These are phyloP conservation scores for Hyperoodon ampullatus DNA, from an alignment of 2,113 vertebrate genomes.

Conservation along the genomic window DNA sequence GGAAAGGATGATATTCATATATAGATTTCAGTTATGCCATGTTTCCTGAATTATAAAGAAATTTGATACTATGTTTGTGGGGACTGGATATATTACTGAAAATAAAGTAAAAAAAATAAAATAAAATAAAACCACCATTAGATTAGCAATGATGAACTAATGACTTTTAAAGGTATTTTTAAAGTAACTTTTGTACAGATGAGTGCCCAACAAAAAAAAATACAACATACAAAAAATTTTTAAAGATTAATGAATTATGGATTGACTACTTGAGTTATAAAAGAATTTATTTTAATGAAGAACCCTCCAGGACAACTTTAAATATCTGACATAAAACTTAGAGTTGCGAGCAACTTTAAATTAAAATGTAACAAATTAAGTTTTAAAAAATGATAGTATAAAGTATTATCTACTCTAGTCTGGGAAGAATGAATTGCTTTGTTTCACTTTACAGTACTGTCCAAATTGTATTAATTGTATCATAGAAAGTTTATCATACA, in stretches of 20 bases:
- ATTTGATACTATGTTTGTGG: not conserved
- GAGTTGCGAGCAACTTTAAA: not conserved
- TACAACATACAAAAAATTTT: not conserved
- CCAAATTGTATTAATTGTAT: not conserved
- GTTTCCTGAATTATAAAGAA: conserved; percentile 28
- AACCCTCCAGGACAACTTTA: not conserved
- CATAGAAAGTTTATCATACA: not conserved
- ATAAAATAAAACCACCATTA: not conserved
- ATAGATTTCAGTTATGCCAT: not conserved
- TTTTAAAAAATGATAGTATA: not conserved
- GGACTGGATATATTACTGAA: not conserved
- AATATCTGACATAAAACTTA: not conserved
- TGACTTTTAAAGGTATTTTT: not conserved
- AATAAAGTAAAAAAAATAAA: conserved; percentile 30
- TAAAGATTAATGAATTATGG: not conserved
- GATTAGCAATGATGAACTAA: not conserved
- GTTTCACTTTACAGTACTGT: not conserved
- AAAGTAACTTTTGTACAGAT: conserved; percentile 32
- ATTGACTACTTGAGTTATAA: not conserved
- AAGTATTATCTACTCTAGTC: not conserved
- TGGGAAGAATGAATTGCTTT: not conserved
- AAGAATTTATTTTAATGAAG: not conserved
- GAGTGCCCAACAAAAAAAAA: not conserved
- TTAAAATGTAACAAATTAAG: conserved; percentile 5
- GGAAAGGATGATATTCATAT: not conserved